Percentiles rank a stretch among this genome's conserved stretches.
Conservation (phyloP, 1,140 invertebrate genomes). For the Apolygus lucorum region DNA sequence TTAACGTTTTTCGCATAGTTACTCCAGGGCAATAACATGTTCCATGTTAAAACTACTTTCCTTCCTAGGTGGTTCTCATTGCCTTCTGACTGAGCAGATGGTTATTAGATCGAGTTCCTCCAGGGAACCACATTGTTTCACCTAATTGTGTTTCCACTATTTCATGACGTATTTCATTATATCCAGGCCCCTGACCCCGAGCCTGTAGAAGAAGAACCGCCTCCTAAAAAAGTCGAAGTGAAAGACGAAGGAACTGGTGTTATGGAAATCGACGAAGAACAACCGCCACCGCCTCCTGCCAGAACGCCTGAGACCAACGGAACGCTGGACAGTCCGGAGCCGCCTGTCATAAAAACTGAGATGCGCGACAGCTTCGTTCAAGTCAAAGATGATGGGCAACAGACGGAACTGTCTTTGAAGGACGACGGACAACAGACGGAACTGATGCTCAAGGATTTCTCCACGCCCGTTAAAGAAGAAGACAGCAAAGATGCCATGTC, state of each 20-base stretch:
- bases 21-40: too few species aligned
- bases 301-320: conserved; percentile 38
- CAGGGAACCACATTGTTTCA: too few species aligned
- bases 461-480: conserved; percentile 38
- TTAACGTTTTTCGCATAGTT: too few species aligned
- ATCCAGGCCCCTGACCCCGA: conserved; percentile 34
- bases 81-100: too few species aligned
- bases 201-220: conserved; percentile 35
- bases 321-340: neutral
- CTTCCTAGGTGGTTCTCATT: too few species aligned
- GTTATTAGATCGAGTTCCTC: too few species aligned
- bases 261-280: conserved; percentile 35
- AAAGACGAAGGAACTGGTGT: conserved; percentile 31
- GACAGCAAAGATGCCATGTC: conserved; percentile 41
- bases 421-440: conserved; percentile 35
- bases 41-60: too few species aligned
- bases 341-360: neutral
- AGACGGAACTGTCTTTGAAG: neutral
- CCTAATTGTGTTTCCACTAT: too few species aligned
- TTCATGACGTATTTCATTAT: too few species aligned
- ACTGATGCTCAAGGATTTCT: conserved; percentile 37
- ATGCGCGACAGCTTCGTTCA: neutral
- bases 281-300: conserved; percentile 37
- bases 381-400: neutral
- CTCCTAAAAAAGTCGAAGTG: conserved; percentile 25